Conservation (phyloP, 1,140 invertebrate species). For the Eubasilissa regina region DNA sequence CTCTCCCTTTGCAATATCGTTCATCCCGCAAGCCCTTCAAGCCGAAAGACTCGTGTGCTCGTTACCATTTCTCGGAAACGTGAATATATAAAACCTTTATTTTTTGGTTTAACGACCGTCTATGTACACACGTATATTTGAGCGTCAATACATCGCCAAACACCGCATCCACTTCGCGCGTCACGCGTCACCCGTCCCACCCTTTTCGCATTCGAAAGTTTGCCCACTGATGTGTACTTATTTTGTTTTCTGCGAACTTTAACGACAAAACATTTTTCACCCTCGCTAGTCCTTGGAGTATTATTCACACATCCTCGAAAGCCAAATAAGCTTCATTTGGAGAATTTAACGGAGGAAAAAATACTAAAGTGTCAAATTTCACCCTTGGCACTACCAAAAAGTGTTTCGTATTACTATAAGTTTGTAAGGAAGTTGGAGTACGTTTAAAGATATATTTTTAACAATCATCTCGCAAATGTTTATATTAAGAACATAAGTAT, state of each 20-base stretch:
- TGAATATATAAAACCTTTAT: neutral
- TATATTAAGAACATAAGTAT: too few relatives aligned
- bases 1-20: slow-evolving; percentile 32
- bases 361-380: neutral
- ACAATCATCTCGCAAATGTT: too few relatives aligned
- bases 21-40: slow-evolving; percentile 9
- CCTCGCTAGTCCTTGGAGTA: neutral
- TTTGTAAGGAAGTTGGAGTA: too few relatives aligned
- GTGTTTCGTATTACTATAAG: too few relatives aligned
- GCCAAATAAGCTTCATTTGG: neutral
- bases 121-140: neutral
- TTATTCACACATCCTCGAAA: neutral
- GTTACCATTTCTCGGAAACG: slow-evolving; percentile 11
- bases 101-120: slow-evolving; percentile 25
- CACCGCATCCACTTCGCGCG: neutral
- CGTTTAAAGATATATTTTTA: too few relatives aligned
- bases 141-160: neutral
- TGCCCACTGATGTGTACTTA: neutral
- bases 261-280: neutral
- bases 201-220: neutral
- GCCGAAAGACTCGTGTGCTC: slow-evolving; percentile 21
- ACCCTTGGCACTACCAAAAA: neutral
- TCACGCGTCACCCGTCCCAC: neutral
- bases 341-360: neutral
- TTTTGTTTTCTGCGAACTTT: neutral